These are phyloP conservation scores for Drosophila mulleri DNA, from an alignment of 2,888 invertebrate genomes.

Conservation along the genomic window DNA sequence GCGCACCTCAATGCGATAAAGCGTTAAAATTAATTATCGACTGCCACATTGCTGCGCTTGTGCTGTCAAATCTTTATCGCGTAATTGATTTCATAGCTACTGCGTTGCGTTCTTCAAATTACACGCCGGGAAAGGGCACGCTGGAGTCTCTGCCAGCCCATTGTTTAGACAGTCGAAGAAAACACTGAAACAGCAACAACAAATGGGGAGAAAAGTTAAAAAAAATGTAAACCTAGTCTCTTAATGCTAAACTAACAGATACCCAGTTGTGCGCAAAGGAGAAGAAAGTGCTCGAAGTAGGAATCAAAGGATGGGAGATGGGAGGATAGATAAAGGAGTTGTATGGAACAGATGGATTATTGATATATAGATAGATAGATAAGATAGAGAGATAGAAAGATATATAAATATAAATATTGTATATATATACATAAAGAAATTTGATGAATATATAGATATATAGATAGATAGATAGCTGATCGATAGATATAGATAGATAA, in stretches of 20 bases:
- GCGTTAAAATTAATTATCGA: slow-evolving; percentile 82
- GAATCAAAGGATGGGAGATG: background rate
- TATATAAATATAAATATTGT: background rate
- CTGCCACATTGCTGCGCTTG: slow-evolving; percentile 77
- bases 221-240: background rate
- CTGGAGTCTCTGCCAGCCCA: slow-evolving; percentile 37
- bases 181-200: slow-evolving; percentile 28
- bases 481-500: background rate
- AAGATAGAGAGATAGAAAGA: background rate
- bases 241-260: slow-evolving; percentile 1
- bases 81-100: slow-evolving; percentile 82
- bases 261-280: slow-evolving; percentile 11
- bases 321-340: too few relatives aligned
- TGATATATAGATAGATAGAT: background rate
- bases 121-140: slow-evolving; percentile 63
- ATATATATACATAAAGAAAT: background rate
- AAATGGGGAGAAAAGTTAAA: slow-evolving; percentile 12
- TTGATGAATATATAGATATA: background rate
- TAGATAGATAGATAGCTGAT: background rate
- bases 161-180: slow-evolving; percentile 67
- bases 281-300: too few relatives aligned
- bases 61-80: slow-evolving; percentile 82
- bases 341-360: too few relatives aligned
- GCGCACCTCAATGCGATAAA: slow-evolving; percentile 79
- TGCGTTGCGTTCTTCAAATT: slow-evolving; percentile 76